Base-by-base conservation (phyloP, 1,140 invertebrate species). In the Drosophila micromelanica region DNA sequence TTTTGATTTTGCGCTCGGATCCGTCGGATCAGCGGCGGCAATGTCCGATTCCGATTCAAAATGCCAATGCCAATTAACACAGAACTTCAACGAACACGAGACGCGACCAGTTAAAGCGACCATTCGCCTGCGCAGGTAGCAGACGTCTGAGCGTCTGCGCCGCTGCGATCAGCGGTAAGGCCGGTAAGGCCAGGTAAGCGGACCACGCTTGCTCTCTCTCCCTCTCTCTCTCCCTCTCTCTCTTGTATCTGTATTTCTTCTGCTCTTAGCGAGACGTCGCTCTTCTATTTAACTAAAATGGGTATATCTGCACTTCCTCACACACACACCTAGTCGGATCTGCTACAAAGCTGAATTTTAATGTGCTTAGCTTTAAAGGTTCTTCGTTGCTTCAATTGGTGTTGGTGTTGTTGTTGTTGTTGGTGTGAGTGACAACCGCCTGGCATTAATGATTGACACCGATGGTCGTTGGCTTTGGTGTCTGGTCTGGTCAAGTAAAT, bases 71-170 rank as follows among this genome's bases (percentile, higher is more conserved):
- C 70, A 60, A 60, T 67, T 59, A 30, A 60, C 52, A 30, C 72
- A 79, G 71, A 73, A 62, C 51, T 42, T 60, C 8, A 49, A 30
- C 43, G 57, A 63, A 56, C 45, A n/a, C 55, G 37, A 54, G 15
- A 79, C 51, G 13, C 61, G 61, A 77, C 42, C 30, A 57, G 59
- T 46, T 27, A 54, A 73, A 13, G 42, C 72, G 60, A 65, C 82
- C 78, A 73, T 73, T 76, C 82, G 75, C 60, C 67, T 76, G 72
- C 73, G 65, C 79, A 87, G 82, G 78, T 81, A 87, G 70, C 63
- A 73, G 63, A 87, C 75, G 57, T 89, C 80, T 85, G 76, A 73
- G 80, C 68, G 45, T 8, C 52, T 48, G 8, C 23, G 43, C 38
- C 38, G 13, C 12, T 32, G 64, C 38, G 40, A 59, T 60, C 55